phyloP scores from a whole-genome alignment of 2,888 invertebrate genomes.

The Stenchaetothrips biformis region DNA sequence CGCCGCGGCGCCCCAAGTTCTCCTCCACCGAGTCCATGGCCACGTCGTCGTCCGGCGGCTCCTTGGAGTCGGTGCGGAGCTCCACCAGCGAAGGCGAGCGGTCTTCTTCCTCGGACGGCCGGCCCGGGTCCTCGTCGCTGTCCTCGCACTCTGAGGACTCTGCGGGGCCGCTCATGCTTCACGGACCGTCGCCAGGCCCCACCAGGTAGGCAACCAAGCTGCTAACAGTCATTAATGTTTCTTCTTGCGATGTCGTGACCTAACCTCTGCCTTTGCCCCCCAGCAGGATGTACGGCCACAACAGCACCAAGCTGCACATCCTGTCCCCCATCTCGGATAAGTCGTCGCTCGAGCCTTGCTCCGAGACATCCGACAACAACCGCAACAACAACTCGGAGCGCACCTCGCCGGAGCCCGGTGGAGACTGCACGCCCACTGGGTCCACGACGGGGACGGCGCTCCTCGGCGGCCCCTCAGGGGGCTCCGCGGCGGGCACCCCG shows the following conservation, averaged over 20 bases:
- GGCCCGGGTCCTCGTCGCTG: slow-evolving; percentile 34
- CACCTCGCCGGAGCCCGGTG: slow-evolving; percentile 59
- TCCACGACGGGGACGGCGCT: slow-evolving; percentile 27
- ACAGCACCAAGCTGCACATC: slow-evolving; percentile 67
- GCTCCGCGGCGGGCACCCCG: slow-evolving; percentile 9
- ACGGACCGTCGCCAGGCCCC: slow-evolving; percentile 45
- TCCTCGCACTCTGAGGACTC: slow-evolving; percentile 33
- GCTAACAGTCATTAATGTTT: too few species aligned
- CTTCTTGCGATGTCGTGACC: too few species aligned
- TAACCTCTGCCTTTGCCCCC: neutral
- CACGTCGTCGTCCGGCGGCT: slow-evolving; percentile 73
- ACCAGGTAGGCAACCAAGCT: slow-evolving; percentile 3
- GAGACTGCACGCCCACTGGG: slow-evolving; percentile 39
- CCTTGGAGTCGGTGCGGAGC: slow-evolving; percentile 81
- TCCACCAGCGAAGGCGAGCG: slow-evolving; percentile 83
- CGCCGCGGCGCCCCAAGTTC: slow-evolving; percentile 53
- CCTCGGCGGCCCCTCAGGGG: slow-evolving; percentile 28
- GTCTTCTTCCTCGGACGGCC: slow-evolving; percentile 35
- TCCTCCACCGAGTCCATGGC: slow-evolving; percentile 84
- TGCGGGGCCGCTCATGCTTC: slow-evolving; percentile 5
- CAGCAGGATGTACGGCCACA: slow-evolving; percentile 33
- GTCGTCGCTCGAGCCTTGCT: slow-evolving; percentile 79
- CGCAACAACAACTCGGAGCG: slow-evolving; percentile 73
- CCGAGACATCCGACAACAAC: slow-evolving; percentile 76
- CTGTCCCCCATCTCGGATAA: slow-evolving; percentile 86